Percentiles rank a stretch among this genome's conserved stretches.
These are phyloP conservation scores for Ctenicera cuprea DNA, from an alignment of 2,888 invertebrate species.

Conservation along the genomic window DNA sequence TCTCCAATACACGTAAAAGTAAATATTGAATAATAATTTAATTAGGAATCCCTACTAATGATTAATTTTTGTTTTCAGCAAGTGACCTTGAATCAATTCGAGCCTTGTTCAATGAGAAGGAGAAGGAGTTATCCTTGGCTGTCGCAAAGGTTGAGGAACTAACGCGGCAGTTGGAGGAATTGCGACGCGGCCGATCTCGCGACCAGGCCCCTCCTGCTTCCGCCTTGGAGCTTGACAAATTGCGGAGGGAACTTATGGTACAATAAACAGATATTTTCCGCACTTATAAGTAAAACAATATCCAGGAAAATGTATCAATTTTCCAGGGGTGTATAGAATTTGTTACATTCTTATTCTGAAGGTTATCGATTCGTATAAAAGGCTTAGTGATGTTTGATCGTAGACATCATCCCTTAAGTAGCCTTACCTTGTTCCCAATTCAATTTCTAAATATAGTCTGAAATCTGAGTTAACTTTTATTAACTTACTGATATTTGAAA, in stretches of 20 bases:
- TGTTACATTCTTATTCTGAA: background rate
- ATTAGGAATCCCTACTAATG: constrained; percentile 5
- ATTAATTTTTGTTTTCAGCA: constrained; percentile 74
- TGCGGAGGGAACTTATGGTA: constrained; percentile 94
- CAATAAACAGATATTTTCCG: constrained; percentile 24
- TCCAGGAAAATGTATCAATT: constrained; percentile 8
- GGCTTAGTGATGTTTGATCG: background rate
- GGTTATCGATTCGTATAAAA: background rate
- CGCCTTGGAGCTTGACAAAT: constrained; percentile 92
- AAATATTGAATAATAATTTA: background rate
- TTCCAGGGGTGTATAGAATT: background rate
- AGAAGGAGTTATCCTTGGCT: constrained; percentile 97
- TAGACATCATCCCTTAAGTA: too few relatives aligned
- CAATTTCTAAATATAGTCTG: too few relatives aligned
- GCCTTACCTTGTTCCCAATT: too few relatives aligned
- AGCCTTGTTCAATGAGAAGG: constrained; percentile 97
- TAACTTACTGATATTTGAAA: too few relatives aligned
- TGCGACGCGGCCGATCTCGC: constrained; percentile 81
- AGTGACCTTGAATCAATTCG: constrained; percentile 97
- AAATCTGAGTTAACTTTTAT: too few relatives aligned
- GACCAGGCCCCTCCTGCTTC: constrained; percentile 81
- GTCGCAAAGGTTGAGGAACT: constrained; percentile 98
- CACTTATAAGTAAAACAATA: background rate
- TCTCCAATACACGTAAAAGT: too few relatives aligned
- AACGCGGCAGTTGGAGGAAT: constrained; percentile 94